Base-by-base conservation (phyloP, 2,888 invertebrate species). In the Anthrax anthrax region DNA sequence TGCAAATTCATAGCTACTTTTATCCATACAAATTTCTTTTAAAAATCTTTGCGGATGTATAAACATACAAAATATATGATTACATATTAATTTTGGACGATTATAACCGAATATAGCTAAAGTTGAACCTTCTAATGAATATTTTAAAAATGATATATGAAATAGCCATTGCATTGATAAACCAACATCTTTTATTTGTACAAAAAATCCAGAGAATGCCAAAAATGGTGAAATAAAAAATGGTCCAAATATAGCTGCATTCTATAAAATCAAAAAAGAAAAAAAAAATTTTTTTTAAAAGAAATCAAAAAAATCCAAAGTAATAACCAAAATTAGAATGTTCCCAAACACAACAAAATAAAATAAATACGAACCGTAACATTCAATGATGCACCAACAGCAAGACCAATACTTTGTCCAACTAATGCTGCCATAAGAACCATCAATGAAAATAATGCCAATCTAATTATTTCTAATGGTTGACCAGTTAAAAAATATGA, bases 121-220 rank as follows among this genome's bases (percentile, higher is more conserved):
- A 54, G 88, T 76, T 1, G 85, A 72, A 5, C 89, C 91, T 54
- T 90, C 89, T 44, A 92, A 77, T 2, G 87, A 86, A 57, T 94
- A 91, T 57, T 90, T 89, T 34, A 91, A 71, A 64, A 89, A 94
- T 0, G 92, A 92, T 32, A 81, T 67, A 61, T 92, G 84, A 58
- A 92, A 90, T 29, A 94, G 57, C 90, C 91, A 94, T 40, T 78
- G 78, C 52, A 90, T 70, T 57, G 78, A 78, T 1, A 69, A 65
- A 10, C 89, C 89, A 2, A 90, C 84, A 56, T 91, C 88, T 56
- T 76, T 77, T 56, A 85, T 75, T 58, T 81, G 84, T 2, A 95
- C 79, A 63, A 95, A 94, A 70, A 92, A 94, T 8, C 95, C 95
- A 46, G 90, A 89, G 70, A 95, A 94, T 55, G 90, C 74, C 19